Percentiles rank a stretch among this genome's conserved stretches.
These are phyloP conservation scores for Sebastes fasciatus DNA, from an alignment of 2,113 vertebrate genomes.

Conservation along the genomic window DNA sequence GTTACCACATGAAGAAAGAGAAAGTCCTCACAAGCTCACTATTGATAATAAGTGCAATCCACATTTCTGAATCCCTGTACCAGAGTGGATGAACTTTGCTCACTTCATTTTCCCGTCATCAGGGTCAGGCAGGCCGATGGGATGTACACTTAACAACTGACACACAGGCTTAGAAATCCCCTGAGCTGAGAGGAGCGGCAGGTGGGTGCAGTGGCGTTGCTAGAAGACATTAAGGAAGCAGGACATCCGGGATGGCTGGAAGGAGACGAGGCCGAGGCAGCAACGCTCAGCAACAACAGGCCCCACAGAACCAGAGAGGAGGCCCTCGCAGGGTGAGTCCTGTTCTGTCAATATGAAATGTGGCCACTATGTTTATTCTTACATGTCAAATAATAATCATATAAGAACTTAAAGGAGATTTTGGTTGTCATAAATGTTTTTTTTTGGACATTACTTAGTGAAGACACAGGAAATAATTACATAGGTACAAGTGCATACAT, in stretches of 20 bases:
- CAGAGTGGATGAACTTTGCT: constrained; percentile 78
- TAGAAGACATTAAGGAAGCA: constrained; percentile 5
- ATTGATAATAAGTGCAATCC: constrained; percentile 36
- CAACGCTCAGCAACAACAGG: constrained; percentile 57
- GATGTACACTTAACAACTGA: constrained; percentile 37
- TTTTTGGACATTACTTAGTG: not conserved
- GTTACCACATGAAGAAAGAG: not conserved
- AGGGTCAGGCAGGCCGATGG: constrained; percentile 53
- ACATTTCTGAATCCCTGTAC: constrained; percentile 5
- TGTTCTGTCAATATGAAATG: not conserved
- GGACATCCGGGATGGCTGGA: constrained; percentile 71
- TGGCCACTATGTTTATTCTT: not conserved
- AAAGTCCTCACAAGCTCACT: constrained; percentile 15
- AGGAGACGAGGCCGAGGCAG: constrained; percentile 74
- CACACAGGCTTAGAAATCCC: constrained; percentile 16
- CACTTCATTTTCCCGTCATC: constrained; percentile 68
- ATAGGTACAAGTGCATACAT: not conserved
- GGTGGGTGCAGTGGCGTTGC: not conserved
- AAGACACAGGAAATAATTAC: not conserved
- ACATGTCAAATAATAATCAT: constrained; percentile 4
- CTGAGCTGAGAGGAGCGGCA: constrained; percentile 34
- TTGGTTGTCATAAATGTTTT: not conserved
- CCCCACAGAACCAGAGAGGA: constrained; percentile 36
- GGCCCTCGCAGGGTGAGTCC: constrained; percentile 56
- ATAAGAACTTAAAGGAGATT: not conserved